A percentile compares a stretch with the other conserved stretches of the same genome.
Conservation (phyloP, 2,797 vertebrate species). For the Falco concolor region DNA sequence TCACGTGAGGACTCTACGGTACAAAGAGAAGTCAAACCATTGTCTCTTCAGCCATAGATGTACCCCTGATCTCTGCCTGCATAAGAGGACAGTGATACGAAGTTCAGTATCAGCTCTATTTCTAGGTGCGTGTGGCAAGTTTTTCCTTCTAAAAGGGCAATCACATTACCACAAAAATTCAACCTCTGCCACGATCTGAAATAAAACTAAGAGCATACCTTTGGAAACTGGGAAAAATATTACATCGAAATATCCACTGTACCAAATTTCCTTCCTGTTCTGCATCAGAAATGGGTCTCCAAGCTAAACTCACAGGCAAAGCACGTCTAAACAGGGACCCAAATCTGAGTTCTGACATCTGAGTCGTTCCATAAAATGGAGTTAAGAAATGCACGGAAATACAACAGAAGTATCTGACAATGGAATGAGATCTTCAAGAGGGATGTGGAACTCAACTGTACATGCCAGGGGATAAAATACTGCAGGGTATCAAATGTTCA, state of each 20-base stretch:
- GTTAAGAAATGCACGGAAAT: background rate
- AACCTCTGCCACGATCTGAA: background rate
- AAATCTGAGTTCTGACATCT: background rate
- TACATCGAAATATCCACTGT: background rate
- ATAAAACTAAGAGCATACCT: background rate
- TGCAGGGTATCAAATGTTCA: background rate
- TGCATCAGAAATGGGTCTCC: background rate
- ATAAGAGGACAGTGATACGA: background rate
- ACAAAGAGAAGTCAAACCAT: background rate
- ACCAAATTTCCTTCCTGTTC: background rate
- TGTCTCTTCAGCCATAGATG: background rate
- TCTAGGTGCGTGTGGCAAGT: background rate
- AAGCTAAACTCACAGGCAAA: background rate
- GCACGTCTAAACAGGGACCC: background rate
- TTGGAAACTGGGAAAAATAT: background rate
- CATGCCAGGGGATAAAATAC: background rate
- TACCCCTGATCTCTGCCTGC: background rate
- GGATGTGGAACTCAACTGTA: background rate
- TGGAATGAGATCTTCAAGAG: background rate
- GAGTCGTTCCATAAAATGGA: fast-evolving
- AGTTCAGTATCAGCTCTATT: background rate
- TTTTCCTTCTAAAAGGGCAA: background rate
- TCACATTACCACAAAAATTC: background rate
- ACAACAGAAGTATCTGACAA: background rate
- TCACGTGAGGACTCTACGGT: background rate